These are phyloP conservation scores for Choristoneura rosaceana DNA, from an alignment of 2,888 invertebrate genomes.

Conservation along the genomic window DNA sequence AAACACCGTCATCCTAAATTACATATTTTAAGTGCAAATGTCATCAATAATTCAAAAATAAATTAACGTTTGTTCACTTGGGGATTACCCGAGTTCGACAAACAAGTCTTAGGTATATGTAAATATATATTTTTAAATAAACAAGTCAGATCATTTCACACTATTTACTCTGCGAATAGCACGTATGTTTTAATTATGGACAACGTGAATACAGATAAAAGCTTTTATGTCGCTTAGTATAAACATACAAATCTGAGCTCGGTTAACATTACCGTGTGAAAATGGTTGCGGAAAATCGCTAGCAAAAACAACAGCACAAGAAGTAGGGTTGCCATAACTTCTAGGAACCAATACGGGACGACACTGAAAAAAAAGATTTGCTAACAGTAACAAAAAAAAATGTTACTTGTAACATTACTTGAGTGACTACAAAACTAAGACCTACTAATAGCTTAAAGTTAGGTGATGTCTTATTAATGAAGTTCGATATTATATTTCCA, in stretches of 20 bases:
- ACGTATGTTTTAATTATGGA: constrained; percentile 27
- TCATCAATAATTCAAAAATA: not conserved
- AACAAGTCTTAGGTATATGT: too few relatives aligned
- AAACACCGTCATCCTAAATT: not conserved
- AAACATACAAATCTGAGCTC: not conserved
- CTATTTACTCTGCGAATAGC: constrained; percentile 26
- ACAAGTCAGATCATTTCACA: not conserved
- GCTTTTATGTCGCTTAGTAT: constrained; percentile 28
- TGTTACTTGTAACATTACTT: too few relatives aligned
- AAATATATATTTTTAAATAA: too few relatives aligned
- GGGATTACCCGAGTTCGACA: not conserved
- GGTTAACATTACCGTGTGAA: constrained; percentile 23
- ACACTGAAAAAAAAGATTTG: too few relatives aligned
- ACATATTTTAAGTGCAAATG: not conserved
- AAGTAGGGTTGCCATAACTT: too few relatives aligned
- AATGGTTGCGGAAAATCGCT: not conserved
- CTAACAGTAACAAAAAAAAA: too few relatives aligned
- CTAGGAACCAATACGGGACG: too few relatives aligned
- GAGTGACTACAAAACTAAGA: too few relatives aligned
- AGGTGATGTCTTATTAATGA: too few relatives aligned
- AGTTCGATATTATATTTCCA: too few relatives aligned
- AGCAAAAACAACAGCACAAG: not conserved
- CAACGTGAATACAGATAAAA: constrained; percentile 10
- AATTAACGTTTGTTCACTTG: not conserved
- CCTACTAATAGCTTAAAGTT: too few relatives aligned